Evolutionary conservation across 30 jellyfish, hydroid and myxozoan species (phyloP).

Genomic region (Catostylus mosaicus): DNA sequence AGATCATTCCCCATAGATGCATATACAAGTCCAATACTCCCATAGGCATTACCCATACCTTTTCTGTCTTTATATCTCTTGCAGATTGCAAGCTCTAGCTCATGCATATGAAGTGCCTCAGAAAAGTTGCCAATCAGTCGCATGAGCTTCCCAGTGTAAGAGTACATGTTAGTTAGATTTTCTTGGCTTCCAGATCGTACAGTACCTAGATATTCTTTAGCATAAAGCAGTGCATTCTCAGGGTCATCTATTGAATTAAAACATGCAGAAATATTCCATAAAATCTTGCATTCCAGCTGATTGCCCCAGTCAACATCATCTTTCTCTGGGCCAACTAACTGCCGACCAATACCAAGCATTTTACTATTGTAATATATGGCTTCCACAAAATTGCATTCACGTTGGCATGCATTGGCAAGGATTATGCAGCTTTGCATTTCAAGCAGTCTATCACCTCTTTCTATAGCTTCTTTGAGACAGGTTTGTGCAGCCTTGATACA

Average conservation of each 20-base stretch:
- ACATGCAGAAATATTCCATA: constrained; percentile 63
- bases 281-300: constrained; percentile 50
- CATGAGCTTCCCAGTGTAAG: constrained; percentile 36
- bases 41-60: constrained; percentile 60
- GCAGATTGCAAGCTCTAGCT: constrained; percentile 53
- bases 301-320: constrained; percentile 43
- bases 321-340: neutral
- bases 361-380: constrained; percentile 29
- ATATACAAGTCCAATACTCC: constrained; percentile 60
- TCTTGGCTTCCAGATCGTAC: constrained; percentile 50
- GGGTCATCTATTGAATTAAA: constrained; percentile 19
- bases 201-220: constrained; percentile 40
- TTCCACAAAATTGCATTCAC: constrained; percentile 14
- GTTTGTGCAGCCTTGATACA: constrained; percentile 31
- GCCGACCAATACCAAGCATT: constrained; percentile 45
- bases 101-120: constrained; percentile 50
- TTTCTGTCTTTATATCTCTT: constrained; percentile 49
- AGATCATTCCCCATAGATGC: constrained; percentile 43
- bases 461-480: constrained; percentile 20
- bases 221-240: constrained; percentile 38
- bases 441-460: constrained; percentile 5
- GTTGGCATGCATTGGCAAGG: constrained; percentile 53
- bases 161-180: constrained; percentile 22
- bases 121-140: neutral
- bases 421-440: constrained; percentile 55